Evolutionary conservation across 2,888 invertebrate genomes (phyloP).

Genomic region (Uropetala carovei): DNA sequence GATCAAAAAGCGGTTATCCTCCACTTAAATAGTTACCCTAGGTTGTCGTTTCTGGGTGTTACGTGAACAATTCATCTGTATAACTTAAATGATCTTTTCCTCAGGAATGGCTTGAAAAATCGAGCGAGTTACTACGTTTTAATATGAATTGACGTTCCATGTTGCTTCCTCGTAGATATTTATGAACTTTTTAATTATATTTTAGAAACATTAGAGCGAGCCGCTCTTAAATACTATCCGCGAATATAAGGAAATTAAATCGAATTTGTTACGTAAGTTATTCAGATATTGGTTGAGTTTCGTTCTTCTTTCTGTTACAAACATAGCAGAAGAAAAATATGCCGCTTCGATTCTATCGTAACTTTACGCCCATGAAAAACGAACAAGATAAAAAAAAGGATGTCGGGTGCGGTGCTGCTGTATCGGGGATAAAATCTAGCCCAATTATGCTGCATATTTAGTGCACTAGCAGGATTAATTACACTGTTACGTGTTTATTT

Average conservation of each 20-base stretch:
- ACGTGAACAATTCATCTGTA: not conserved
- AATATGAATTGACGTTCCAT: not conserved
- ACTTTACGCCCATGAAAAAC: no score
- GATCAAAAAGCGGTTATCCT: not conserved
- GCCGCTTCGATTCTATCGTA: no score
- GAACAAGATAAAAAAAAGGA: no score
- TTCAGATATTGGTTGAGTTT: not conserved
- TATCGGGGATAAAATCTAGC: no score
- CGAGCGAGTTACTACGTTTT: not conserved
- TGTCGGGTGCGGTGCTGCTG: no score
- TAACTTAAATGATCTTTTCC: not conserved
- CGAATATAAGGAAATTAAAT: not conserved
- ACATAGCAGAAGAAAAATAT: not conserved
- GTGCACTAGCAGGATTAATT: no score
- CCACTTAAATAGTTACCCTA: not conserved
- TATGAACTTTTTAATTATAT: not conserved
- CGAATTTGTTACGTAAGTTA: not conserved
- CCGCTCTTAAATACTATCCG: not conserved
- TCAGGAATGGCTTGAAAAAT: not conserved
- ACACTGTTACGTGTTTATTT: no score
- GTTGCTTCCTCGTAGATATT: not conserved
- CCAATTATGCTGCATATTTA: no score
- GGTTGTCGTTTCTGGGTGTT: not conserved
- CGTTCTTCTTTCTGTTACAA: not conserved
- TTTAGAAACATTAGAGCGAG: not conserved